Conservation (phyloP, 1,140 invertebrate genomes). For the Pogonomyrmex barbatus region DNA sequence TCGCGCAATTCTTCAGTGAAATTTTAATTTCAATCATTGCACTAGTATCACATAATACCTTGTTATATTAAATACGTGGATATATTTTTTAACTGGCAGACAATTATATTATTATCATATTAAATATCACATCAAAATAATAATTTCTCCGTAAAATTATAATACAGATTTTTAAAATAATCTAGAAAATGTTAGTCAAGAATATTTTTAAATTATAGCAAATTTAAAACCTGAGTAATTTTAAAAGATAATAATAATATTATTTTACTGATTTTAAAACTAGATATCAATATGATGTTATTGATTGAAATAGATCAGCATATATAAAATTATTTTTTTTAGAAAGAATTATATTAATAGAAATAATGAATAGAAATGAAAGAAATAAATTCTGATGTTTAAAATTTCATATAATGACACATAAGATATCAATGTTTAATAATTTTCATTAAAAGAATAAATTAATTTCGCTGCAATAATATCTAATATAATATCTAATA, state of each 20-base stretch:
- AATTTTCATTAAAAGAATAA: background rate
- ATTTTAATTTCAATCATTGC: background rate
- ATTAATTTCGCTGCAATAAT: background rate
- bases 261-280: background rate
- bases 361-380: background rate
- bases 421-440: slow-evolving; percentile 1
- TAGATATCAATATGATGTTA: background rate
- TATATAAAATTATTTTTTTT: background rate
- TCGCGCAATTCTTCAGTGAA: background rate
- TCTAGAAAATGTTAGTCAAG: background rate
- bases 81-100: background rate
- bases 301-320: background rate
- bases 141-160: background rate
- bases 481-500: background rate
- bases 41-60: background rate
- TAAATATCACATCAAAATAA: background rate
- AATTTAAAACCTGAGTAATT: background rate
- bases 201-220: background rate
- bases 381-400: background rate
- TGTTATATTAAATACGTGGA: background rate
- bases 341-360: background rate
- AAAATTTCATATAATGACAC: slow-evolving; percentile 16
- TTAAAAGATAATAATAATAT: background rate
- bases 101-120: background rate
- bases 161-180: background rate